These are phyloP conservation scores for Semicossyphus pulcher DNA, from an alignment of 2,113 vertebrate species.

Conservation along the genomic window DNA sequence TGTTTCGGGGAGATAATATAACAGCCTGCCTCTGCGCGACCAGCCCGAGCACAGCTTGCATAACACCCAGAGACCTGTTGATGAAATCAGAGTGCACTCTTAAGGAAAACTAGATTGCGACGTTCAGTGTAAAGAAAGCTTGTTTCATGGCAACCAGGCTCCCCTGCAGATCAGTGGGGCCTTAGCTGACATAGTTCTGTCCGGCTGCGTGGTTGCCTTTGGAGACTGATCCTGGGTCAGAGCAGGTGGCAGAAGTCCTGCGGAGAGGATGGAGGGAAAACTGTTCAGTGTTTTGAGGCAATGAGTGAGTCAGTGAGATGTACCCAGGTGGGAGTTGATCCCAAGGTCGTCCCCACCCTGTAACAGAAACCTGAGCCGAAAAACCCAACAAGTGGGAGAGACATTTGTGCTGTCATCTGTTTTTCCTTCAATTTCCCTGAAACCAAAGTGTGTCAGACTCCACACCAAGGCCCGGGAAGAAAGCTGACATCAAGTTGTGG, in stretches of 20 bases:
- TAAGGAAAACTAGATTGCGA: constrained; percentile 29
- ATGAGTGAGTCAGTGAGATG: constrained; percentile 6
- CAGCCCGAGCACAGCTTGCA: constrained; percentile 47
- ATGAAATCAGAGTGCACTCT: constrained; percentile 45
- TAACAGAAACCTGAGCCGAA: constrained; percentile 3
- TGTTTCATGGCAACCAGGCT: constrained; percentile 69
- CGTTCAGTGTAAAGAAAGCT: constrained; percentile 29
- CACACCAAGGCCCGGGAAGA: constrained; percentile 8
- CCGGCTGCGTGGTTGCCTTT: constrained; percentile 57
- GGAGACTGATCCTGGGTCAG: constrained; percentile 53
- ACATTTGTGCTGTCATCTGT: constrained; percentile 8
- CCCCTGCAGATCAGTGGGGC: constrained; percentile 45
- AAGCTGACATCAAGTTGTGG: neutral
- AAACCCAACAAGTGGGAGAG: constrained; percentile 5
- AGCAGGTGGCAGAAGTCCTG: neutral
- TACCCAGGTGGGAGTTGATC: constrained; percentile 26
- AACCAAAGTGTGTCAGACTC: constrained; percentile 28
- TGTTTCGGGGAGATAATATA: constrained; percentile 23
- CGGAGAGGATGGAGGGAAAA: constrained; percentile 23
- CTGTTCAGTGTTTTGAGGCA: constrained; percentile 18
- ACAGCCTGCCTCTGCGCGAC: constrained; percentile 12
- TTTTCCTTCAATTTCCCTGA: constrained; percentile 29
- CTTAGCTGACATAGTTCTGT: constrained; percentile 47
- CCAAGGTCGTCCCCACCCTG: constrained; percentile 24
- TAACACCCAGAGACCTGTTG: constrained; percentile 47